Percentiles rank a stretch among this genome's conserved stretches.
phyloP scores from a whole-genome alignment of 1,140 invertebrate genomes.

The Spodoptera litura region DNA sequence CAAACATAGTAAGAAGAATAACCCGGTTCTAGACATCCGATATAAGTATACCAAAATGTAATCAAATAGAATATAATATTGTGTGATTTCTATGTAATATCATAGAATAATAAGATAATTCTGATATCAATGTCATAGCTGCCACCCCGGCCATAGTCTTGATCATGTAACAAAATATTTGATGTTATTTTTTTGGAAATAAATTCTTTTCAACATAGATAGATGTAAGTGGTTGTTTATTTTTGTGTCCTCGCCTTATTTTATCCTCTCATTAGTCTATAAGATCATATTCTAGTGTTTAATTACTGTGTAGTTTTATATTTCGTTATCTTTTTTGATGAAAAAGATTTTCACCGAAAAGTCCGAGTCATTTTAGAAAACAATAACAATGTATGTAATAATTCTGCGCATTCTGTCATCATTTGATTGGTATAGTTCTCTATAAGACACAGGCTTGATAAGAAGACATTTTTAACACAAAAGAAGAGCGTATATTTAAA shows the following conservation, averaged over 20 bases:
- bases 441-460: too few relatives aligned
- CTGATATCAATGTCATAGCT: not conserved
- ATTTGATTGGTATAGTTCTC: too few relatives aligned
- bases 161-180: slow-evolving; percentile 34
- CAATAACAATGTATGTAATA: too few relatives aligned
- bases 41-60: not conserved
- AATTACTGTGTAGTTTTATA: too few relatives aligned
- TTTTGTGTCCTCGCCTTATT: not conserved
- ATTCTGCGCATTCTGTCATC: too few relatives aligned
- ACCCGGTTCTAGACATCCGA: not conserved
- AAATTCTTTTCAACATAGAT: slow-evolving; percentile 22
- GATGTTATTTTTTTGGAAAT: slow-evolving; percentile 38
- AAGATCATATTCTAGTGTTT: too few relatives aligned
- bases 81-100: slow-evolving; percentile 23
- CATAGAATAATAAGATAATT: slow-evolving; percentile 2
- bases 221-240: slow-evolving; percentile 8
- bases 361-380: too few relatives aligned
- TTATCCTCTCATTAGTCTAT: not conserved
- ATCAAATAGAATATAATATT: slow-evolving; percentile 29
- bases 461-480: not conserved
- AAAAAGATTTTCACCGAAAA: too few relatives aligned
- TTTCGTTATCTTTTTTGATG: too few relatives aligned
- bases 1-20: not conserved
- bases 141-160: slow-evolving; percentile 26
- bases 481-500: too few relatives aligned